Evolutionary conservation across 2,113 vertebrate species (phyloP).

Genomic region (Spheniscus mendiculus): DNA sequence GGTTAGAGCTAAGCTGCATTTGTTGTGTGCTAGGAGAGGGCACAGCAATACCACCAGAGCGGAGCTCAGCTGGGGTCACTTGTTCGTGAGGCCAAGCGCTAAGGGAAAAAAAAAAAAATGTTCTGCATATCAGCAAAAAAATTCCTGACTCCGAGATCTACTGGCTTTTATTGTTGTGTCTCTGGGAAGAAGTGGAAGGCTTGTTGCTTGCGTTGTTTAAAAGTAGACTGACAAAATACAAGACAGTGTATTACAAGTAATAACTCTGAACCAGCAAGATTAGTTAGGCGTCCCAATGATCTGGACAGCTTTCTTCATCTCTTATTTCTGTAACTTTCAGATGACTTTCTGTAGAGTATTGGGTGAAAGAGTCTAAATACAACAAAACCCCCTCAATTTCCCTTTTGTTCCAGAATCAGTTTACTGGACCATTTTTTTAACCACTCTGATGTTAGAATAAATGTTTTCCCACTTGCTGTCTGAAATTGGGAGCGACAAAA

Average conservation of each 20-base stretch:
- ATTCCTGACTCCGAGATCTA: neutral
- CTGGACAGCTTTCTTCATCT: neutral
- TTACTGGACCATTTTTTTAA: neutral
- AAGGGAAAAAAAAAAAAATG: neutral
- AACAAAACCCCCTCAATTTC: neutral
- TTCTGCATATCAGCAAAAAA: neutral
- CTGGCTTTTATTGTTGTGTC: neutral
- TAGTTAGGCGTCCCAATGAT: neutral
- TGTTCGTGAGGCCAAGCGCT: neutral
- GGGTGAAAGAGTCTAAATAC: neutral
- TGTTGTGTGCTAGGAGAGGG: neutral
- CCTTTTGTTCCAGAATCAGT: neutral
- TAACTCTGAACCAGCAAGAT: neutral
- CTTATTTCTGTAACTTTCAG: neutral
- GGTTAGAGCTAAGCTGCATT: neutral
- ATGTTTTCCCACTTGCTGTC: conserved; percentile 26
- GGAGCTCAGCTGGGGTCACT: neutral
- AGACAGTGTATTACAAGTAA: neutral
- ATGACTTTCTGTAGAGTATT: neutral
- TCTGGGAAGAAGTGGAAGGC: neutral
- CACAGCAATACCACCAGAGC: neutral
- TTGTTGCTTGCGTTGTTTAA: neutral
- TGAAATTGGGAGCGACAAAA: conserved; percentile 26
- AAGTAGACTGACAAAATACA: neutral
- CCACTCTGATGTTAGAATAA: neutral